Evolutionary conservation across 2,113 vertebrate species (phyloP).

Genomic region (Antechinus flavipes): DNA sequence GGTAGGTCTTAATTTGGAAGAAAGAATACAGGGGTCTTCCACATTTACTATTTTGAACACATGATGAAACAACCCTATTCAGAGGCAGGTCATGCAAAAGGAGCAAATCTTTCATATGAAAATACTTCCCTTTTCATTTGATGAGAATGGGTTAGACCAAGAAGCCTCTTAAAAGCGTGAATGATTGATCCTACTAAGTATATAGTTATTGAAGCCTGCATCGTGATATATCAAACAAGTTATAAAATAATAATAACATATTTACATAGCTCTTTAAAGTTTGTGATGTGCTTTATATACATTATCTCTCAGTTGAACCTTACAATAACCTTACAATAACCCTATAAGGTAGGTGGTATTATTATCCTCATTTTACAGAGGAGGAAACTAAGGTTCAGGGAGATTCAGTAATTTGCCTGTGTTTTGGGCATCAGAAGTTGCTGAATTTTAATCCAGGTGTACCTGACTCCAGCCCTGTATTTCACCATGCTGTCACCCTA

Average conservation of each 20-base stretch:
- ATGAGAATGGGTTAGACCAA: neutral
- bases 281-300: neutral
- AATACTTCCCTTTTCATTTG: neutral
- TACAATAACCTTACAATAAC: neutral
- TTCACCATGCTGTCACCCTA: neutral
- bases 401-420: neutral
- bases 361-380: neutral
- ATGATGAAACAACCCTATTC: constrained; percentile 16
- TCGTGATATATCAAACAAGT: neutral
- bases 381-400: neutral
- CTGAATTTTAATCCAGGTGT: neutral
- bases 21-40: neutral
- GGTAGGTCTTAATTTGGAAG: neutral
- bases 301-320: neutral
- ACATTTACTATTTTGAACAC: neutral
- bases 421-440: neutral
- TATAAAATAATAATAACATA: constrained; percentile 13
- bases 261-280: neutral
- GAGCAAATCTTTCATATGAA: neutral
- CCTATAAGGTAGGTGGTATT: neutral
- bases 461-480: neutral
- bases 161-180: neutral
- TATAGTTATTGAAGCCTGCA: neutral
- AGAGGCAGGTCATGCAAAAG: neutral
- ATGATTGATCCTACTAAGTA: constrained; percentile 3